Conservation (phyloP, 2,797 vertebrate genomes). For the Urosaurus nigricauda region DNA sequence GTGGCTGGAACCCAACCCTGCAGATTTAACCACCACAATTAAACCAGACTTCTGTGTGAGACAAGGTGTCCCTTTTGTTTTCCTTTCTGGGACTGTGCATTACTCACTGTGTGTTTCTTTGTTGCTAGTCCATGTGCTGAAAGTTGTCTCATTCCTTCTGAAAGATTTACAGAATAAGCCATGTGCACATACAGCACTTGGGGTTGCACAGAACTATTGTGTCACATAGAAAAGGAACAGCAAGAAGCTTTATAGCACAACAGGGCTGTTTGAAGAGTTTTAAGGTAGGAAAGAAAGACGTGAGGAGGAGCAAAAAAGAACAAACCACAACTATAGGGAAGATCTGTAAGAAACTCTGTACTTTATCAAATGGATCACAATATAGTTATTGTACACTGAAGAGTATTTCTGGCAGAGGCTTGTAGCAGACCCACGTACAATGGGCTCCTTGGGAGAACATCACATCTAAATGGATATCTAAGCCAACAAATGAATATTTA, state of each 20-base stretch:
- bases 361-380: constrained; percentile 41
- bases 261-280: constrained; percentile 44
- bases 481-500: constrained; percentile 53
- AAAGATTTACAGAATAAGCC: constrained; percentile 33
- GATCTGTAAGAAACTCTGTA: constrained; percentile 55
- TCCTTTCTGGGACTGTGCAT: constrained; percentile 17
- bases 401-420: constrained; percentile 49
- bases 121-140: constrained; percentile 24
- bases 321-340: constrained; percentile 41
- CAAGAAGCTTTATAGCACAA: neutral
- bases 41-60: too few relatives aligned
- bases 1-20: too few relatives aligned
- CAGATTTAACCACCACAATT: too few relatives aligned
- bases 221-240: constrained; percentile 37
- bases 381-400: constrained; percentile 49
- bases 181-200: neutral
- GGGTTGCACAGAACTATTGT: constrained; percentile 7
- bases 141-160: constrained; percentile 34
- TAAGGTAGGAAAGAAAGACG: constrained; percentile 42
- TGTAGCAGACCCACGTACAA: constrained; percentile 51
- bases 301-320: constrained; percentile 39
- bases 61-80: too few relatives aligned
- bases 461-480: constrained; percentile 43
- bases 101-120: neutral
- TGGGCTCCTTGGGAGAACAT: constrained; percentile 27